Conservation (phyloP, 2,113 vertebrate species). For the Arenaria interpres region DNA sequence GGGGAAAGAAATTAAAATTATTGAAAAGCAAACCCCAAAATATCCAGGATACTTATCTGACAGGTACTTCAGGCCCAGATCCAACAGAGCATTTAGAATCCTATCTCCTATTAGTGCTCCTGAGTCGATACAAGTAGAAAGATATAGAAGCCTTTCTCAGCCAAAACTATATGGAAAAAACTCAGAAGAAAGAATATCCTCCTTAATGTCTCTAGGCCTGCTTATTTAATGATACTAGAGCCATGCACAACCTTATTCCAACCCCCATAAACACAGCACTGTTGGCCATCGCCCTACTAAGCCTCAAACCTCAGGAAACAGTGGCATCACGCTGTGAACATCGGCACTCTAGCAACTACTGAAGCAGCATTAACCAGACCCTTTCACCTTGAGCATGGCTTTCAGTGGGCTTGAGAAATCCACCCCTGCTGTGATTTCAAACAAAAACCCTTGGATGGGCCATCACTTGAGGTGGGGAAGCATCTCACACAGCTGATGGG, state of each 20-base stretch:
- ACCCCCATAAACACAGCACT: background rate
- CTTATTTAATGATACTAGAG: background rate
- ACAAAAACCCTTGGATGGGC: background rate
- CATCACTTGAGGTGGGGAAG: background rate
- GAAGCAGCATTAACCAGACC: background rate
- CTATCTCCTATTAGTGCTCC: background rate
- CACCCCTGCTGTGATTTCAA: background rate
- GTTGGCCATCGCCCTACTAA: background rate
- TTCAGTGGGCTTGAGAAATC: background rate
- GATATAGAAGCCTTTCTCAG: background rate
- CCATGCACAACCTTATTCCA: background rate
- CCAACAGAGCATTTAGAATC: background rate
- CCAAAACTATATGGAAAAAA: fast-evolving
- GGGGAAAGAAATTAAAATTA: background rate
- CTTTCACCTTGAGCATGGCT: background rate
- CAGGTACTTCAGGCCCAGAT: background rate
- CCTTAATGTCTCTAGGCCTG: background rate
- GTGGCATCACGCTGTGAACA: background rate
- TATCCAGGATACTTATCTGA: background rate
- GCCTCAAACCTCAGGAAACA: background rate
- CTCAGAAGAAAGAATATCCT: background rate
- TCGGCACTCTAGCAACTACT: background rate
- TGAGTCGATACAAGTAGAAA: background rate
- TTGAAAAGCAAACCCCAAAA: background rate
- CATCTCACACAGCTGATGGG: background rate